A percentile compares a stretch with the other conserved stretches of the same genome.
These are phyloP conservation scores for Onthophagus taurus DNA, from an alignment of 1,140 invertebrate species.

Conservation along the genomic window DNA sequence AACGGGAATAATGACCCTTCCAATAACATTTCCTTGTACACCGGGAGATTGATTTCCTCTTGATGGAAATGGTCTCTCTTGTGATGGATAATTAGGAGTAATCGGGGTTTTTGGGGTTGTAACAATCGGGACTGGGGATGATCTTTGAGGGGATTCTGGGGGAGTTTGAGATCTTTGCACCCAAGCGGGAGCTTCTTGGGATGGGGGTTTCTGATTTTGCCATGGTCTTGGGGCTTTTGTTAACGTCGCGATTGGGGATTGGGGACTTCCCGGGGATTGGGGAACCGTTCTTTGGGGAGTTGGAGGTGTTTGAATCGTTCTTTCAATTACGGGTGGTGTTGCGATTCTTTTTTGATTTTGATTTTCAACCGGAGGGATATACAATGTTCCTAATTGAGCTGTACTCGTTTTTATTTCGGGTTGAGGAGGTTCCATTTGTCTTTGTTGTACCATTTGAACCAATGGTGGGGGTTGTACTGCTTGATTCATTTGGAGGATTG, in stretches of 20 bases:
- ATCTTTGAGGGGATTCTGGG: conserved; percentile 10
- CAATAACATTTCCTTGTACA: conserved; percentile 5
- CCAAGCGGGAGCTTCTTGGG: conserved; percentile 31
- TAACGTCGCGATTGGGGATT: conserved; percentile 32
- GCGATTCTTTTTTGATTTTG: conserved; percentile 24
- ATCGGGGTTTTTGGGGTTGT: conserved; percentile 1
- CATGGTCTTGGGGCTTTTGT: conserved; percentile 36
- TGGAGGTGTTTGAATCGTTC: background rate
- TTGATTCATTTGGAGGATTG: conserved; percentile 20
- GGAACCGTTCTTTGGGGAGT: conserved; percentile 2
- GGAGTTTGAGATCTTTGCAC: conserved; percentile 15
- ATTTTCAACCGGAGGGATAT: conserved; percentile 33
- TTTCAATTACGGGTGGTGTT: conserved; percentile 13
- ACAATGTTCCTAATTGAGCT: conserved; percentile 31
- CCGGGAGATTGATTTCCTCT: conserved; percentile 10
- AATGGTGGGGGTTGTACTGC: conserved; percentile 8
- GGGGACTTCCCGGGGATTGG: conserved; percentile 33
- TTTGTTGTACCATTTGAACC: conserved; percentile 9
- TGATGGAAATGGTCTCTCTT: conserved; percentile 3
- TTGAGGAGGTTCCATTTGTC: background rate
- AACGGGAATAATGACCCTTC: conserved; percentile 7
- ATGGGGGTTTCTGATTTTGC: conserved; percentile 24
- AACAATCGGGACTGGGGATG: background rate
- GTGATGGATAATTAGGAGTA: conserved; percentile 14
- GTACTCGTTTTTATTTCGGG: conserved; percentile 14